Conservation (phyloP, 2,888 invertebrate species). For the Brachyptera putata region DNA sequence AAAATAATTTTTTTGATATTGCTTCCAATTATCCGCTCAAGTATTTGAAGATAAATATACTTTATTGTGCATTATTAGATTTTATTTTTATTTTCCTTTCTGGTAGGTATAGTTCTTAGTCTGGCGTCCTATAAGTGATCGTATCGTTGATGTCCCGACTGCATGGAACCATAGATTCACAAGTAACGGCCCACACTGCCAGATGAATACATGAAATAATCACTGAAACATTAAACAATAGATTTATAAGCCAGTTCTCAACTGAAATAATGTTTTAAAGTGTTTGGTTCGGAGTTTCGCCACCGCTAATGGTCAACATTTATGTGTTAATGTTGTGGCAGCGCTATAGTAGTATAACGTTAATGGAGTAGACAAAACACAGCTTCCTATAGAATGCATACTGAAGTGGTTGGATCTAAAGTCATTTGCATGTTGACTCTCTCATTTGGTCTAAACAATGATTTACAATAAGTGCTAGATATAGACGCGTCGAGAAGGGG, state of each 20-base stretch:
- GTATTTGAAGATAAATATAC: too few relatives aligned
- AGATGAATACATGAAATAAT: too few relatives aligned
- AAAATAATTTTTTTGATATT: too few relatives aligned
- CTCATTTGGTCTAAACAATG: constrained; percentile 11
- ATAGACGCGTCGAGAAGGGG: background rate
- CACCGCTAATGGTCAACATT: constrained; percentile 12
- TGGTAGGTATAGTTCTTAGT: too few relatives aligned
- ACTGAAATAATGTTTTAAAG: background rate
- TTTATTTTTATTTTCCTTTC: too few relatives aligned
- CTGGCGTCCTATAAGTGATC: too few relatives aligned
- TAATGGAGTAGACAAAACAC: background rate
- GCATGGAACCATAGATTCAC: too few relatives aligned
- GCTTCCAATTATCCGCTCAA: too few relatives aligned
- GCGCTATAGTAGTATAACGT: background rate
- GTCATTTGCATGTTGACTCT: constrained; percentile 17
- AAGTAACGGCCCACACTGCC: too few relatives aligned
- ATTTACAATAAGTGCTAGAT: constrained; percentile 17
- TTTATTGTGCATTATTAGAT: too few relatives aligned
- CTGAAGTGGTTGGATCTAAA: constrained; percentile 7
- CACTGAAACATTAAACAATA: constrained; percentile 2
- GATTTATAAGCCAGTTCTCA: background rate
- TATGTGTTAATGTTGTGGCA: background rate
- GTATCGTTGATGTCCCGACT: too few relatives aligned
- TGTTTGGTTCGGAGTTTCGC: constrained; percentile 1
- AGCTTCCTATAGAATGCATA: background rate